Evolutionary conservation across 2,113 vertebrate genomes (phyloP).

Genomic region (Edolisoma coerulescens): DNA sequence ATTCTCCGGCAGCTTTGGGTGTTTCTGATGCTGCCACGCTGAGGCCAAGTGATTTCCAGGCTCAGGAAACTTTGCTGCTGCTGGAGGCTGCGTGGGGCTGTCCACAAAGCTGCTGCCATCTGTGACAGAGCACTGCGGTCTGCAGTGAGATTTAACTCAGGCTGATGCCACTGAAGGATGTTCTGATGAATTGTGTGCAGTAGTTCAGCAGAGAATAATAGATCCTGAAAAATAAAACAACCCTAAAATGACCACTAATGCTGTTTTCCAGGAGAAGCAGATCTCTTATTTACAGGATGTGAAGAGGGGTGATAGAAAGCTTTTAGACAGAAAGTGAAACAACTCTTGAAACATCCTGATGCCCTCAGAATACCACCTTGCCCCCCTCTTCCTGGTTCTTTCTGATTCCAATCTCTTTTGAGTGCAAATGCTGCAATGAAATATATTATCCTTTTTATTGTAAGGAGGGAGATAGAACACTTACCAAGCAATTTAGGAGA

Average conservation of each 20-base stretch:
- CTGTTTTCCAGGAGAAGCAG: background rate
- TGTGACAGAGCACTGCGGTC: background rate
- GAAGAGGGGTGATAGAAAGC: background rate
- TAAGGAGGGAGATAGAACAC: constrained; percentile 1
- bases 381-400: background rate
- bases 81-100: background rate
- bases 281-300: background rate
- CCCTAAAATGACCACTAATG: background rate
- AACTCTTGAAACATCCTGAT: constrained; percentile 4
- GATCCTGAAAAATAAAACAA: background rate
- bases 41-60: background rate
- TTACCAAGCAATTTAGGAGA: constrained; percentile 31
- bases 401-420: constrained; percentile 7
- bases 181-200: background rate
- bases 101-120: background rate
- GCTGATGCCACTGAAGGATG: background rate
- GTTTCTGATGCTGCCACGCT: background rate
- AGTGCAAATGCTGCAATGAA: constrained; percentile 11
- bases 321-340: background rate
- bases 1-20: background rate
- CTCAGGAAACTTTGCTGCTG: background rate
- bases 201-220: background rate
- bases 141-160: background rate
- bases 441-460: constrained; percentile 15
- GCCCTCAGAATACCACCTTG: background rate